Conservation (phyloP, 2,113 vertebrate genomes). For the Microtus oregoni region DNA sequence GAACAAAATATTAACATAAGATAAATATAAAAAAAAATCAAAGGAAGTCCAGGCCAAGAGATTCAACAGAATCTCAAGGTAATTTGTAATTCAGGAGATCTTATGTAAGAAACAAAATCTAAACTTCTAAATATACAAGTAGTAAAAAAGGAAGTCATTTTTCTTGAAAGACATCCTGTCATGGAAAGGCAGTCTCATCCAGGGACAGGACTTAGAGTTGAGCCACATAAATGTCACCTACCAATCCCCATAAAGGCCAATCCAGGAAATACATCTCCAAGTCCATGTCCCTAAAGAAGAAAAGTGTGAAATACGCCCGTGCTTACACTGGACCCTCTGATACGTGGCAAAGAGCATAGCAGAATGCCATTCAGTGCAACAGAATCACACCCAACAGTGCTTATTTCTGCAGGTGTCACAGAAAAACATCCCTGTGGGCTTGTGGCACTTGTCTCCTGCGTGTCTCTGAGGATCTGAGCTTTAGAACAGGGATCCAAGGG, state of each 20-base stretch:
- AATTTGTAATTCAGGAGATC: not conserved
- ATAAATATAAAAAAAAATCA: not conserved
- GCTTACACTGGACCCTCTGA: not conserved
- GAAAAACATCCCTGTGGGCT: not conserved
- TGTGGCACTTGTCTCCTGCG: not conserved
- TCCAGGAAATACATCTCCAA: not conserved
- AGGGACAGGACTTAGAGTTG: not conserved
- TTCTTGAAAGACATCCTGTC: not conserved
- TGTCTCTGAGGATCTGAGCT: not conserved
- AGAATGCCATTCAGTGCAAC: not conserved
- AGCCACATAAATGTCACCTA: not conserved
- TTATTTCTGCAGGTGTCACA: not conserved
- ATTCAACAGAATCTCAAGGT: not conserved
- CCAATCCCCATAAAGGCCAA: not conserved
- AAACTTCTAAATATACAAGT: not conserved
- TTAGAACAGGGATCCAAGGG: not conserved
- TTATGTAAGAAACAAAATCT: not conserved
- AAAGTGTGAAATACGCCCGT: not conserved
- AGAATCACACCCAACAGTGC: not conserved
- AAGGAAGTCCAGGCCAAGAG: not conserved
- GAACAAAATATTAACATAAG: conserved; percentile 22
- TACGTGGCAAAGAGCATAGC: not conserved
- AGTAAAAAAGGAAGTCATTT: not conserved
- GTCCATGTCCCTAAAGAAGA: not conserved
- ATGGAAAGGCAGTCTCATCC: not conserved